A percentile compares a stretch with the other conserved stretches of the same genome.
These are phyloP conservation scores for Eolophus roseicapilla DNA, from an alignment of 2,113 vertebrate species.

Conservation along the genomic window DNA sequence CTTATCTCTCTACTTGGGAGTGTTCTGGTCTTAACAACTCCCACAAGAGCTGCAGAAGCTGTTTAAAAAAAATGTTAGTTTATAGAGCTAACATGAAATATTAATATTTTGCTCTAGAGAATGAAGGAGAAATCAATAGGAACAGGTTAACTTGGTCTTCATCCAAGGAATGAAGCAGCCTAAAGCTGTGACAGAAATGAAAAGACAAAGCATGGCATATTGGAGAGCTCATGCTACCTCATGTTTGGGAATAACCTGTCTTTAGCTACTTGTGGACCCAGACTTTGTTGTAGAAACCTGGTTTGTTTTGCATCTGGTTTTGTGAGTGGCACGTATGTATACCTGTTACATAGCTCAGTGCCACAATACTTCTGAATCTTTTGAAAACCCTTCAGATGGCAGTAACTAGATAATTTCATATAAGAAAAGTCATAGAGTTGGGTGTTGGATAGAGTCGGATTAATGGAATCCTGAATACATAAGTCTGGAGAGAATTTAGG, in stretches of 20 bases:
- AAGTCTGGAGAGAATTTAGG: neutral
- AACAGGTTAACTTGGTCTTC: neutral
- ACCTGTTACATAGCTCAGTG: neutral
- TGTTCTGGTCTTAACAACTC: neutral
- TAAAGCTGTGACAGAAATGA: neutral
- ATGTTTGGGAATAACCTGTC: neutral
- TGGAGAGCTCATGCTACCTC: neutral
- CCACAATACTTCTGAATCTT: neutral
- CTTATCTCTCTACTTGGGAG: neutral
- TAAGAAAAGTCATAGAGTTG: neutral
- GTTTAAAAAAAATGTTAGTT: neutral
- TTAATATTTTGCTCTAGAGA: neutral
- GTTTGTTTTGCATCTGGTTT: neutral
- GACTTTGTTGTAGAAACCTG: neutral
- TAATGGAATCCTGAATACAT: neutral
- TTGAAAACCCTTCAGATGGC: neutral
- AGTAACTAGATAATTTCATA: neutral
- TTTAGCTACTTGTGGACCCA: neutral
- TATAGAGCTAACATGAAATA: neutral
- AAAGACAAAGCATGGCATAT: neutral
- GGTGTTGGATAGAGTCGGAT: neutral
- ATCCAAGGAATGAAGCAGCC: neutral
- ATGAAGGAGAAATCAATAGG: neutral
- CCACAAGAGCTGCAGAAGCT: neutral
- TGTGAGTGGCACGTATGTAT: neutral